A percentile compares a stretch with the other conserved stretches of the same genome.
Evolutionary conservation across 2,113 vertebrate species (phyloP).

Genomic region (Fregata magnificens): DNA sequence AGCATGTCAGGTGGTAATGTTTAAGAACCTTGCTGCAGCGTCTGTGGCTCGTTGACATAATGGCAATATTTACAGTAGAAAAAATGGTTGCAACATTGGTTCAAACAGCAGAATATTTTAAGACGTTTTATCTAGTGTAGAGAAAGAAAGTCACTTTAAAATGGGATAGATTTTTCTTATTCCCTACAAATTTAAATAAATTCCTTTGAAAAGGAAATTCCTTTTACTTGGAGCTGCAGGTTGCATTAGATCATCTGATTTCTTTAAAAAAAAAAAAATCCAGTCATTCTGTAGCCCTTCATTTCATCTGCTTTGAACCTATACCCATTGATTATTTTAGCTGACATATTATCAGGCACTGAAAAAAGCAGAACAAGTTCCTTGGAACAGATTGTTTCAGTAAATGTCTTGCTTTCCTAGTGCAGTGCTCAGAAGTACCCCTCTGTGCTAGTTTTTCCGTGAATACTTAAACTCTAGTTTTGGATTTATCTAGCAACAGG

Average conservation of each 20-base stretch:
- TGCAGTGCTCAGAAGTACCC: not conserved
- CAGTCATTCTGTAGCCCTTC: not conserved
- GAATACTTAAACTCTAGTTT: not conserved
- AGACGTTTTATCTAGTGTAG: not conserved
- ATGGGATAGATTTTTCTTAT: not conserved
- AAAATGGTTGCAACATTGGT: not conserved
- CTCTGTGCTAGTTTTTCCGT: not conserved
- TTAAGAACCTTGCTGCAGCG: not conserved
- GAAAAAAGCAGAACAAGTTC: not conserved
- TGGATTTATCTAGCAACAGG: not conserved
- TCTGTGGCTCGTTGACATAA: not conserved
- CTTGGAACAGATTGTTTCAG: not conserved
- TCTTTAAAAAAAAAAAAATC: not conserved
- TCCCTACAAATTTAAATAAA: not conserved
- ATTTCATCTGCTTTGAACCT: not conserved
- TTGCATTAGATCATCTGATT: not conserved
- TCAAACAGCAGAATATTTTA: not conserved
- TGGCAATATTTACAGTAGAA: not conserved
- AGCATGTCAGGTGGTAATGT: not conserved
- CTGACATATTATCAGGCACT: not conserved
- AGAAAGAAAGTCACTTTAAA: not conserved
- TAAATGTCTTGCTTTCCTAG: not conserved
- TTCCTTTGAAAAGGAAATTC: not conserved
- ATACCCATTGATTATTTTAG: not conserved
- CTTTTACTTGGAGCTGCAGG: not conserved